A percentile compares a stretch with the other conserved stretches of the same genome.
These are phyloP conservation scores for Camptogramma bilineatum DNA, from an alignment of 2,888 invertebrate species.

Conservation along the genomic window DNA sequence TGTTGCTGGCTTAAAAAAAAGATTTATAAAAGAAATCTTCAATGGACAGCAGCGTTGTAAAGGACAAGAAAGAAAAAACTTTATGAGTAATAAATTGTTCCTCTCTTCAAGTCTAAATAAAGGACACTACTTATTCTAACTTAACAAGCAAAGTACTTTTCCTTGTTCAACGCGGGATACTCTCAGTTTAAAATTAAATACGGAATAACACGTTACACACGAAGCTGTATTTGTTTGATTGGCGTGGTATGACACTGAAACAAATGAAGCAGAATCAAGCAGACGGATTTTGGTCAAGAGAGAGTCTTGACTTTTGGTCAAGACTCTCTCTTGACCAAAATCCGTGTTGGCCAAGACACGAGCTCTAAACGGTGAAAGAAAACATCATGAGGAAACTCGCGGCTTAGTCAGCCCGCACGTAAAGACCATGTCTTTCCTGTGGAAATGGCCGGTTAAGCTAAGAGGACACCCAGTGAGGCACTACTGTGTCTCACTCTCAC, in stretches of 20 bases:
- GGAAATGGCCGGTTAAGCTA: too few species aligned
- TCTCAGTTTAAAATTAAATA: slow-evolving; percentile 37
- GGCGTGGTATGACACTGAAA: not conserved
- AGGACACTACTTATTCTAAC: slow-evolving; percentile 43
- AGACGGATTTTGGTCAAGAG: too few species aligned
- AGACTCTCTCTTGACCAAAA: too few species aligned
- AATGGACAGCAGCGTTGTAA: slow-evolving; percentile 16
- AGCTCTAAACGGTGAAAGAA: too few species aligned
- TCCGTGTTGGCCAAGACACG: too few species aligned
- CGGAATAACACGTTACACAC: slow-evolving; percentile 16
- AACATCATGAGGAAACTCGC: too few species aligned
- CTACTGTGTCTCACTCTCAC: too few species aligned
- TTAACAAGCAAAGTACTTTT: slow-evolving; percentile 48
- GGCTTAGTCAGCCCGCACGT: too few species aligned
- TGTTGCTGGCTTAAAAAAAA: slow-evolving; percentile 4
- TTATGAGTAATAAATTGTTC: slow-evolving; percentile 35
- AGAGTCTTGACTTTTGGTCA: too few species aligned
- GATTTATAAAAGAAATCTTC: slow-evolving; percentile 8
- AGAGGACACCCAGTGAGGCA: too few species aligned
- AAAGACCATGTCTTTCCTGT: too few species aligned
- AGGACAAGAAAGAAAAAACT: slow-evolving; percentile 15
- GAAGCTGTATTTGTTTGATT: not conserved
- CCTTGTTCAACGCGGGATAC: slow-evolving; percentile 39
- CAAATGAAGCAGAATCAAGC: too few species aligned
- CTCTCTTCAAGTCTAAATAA: slow-evolving; percentile 40